Conservation (phyloP, 2,797 vertebrate species). For the Chanos chanos region DNA sequence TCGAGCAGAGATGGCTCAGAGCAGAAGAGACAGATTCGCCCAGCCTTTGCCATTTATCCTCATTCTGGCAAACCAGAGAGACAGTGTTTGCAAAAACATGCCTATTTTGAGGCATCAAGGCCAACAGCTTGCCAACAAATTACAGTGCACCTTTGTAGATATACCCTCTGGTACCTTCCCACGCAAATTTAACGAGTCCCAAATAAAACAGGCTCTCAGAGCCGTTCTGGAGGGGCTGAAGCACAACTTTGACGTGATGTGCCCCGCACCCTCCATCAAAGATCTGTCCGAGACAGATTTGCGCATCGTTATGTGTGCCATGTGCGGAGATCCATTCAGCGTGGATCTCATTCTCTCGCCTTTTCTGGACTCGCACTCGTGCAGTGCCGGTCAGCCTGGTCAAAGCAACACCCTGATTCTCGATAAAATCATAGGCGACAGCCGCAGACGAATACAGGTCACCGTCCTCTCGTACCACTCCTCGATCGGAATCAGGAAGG, state of each 20-base stretch:
- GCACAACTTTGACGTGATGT: constrained; percentile 90
- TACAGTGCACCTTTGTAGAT: constrained; percentile 98
- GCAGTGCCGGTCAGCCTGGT: constrained; percentile 92
- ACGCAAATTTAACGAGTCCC: constrained; percentile 94
- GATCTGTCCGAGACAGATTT: constrained; percentile 95
- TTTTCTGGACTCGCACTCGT: constrained; percentile 95
- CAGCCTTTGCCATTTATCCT: constrained; percentile 90
- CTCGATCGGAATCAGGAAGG: constrained; percentile 94
- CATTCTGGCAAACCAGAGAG: constrained; percentile 94
- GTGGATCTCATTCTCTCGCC: constrained; percentile 98
- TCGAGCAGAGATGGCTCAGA: constrained; percentile 88
- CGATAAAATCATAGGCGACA: constrained; percentile 97
- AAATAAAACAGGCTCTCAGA: constrained; percentile 94
- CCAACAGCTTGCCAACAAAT: constrained; percentile 95
- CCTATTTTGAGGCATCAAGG: constrained; percentile 97
- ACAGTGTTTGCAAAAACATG: constrained; percentile 89
- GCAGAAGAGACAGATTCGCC: constrained; percentile 87
- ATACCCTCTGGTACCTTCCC: constrained; percentile 89
- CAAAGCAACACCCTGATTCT: constrained; percentile 94
- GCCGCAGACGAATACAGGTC: constrained; percentile 91
- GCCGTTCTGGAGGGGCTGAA: constrained; percentile 92
- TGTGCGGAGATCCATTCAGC: constrained; percentile 98
- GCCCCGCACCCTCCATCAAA: constrained; percentile 90
- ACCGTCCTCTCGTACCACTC: constrained; percentile 96
- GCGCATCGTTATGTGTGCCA: constrained; percentile 97